Conservation (phyloP, 2,888 invertebrate species). For the Priocnemis perturbator region DNA sequence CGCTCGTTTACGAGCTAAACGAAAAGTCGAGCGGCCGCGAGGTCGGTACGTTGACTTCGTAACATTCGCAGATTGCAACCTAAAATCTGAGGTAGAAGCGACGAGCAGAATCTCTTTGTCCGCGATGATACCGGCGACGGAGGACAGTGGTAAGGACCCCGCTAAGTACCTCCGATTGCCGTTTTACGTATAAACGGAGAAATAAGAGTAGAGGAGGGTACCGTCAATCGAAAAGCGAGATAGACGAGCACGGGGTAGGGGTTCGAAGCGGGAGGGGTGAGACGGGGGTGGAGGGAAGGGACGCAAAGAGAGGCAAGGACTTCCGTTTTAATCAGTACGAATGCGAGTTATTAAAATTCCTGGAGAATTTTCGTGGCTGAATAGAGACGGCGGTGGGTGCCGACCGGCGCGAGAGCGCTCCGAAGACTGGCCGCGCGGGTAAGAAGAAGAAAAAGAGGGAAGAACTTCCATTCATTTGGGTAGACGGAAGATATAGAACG, state of each 20-base stretch:
- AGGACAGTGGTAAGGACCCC: too few relatives aligned
- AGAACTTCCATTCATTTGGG: conserved; percentile 53
- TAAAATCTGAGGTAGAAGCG: too few relatives aligned
- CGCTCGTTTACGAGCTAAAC: too few relatives aligned
- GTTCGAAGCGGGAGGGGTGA: conserved; percentile 4
- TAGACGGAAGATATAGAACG: conserved; percentile 55
- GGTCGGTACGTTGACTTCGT: too few relatives aligned
- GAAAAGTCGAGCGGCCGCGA: too few relatives aligned
- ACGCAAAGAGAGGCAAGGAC: conserved; percentile 30
- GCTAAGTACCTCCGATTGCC: too few relatives aligned
- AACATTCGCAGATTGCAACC: too few relatives aligned
- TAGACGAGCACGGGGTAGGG: conserved; percentile 13
- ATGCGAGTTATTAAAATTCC: conserved; percentile 60
- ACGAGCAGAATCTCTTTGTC: too few relatives aligned
- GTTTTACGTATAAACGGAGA: too few relatives aligned
- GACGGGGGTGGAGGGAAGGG: conserved; percentile 15
- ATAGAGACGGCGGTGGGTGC: conserved; percentile 36
- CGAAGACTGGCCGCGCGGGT: conserved; percentile 42
- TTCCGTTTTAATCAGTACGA: conserved; percentile 60
- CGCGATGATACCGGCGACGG: too few relatives aligned
- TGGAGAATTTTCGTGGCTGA: conserved; percentile 56
- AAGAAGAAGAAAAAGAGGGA: conserved; percentile 42
- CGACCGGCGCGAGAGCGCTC: conserved; percentile 24
- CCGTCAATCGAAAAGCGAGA: too few relatives aligned
- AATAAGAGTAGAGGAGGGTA: too few relatives aligned